Base-by-base conservation (phyloP, 2,888 invertebrate genomes). In the Mechanitis messenoides region DNA sequence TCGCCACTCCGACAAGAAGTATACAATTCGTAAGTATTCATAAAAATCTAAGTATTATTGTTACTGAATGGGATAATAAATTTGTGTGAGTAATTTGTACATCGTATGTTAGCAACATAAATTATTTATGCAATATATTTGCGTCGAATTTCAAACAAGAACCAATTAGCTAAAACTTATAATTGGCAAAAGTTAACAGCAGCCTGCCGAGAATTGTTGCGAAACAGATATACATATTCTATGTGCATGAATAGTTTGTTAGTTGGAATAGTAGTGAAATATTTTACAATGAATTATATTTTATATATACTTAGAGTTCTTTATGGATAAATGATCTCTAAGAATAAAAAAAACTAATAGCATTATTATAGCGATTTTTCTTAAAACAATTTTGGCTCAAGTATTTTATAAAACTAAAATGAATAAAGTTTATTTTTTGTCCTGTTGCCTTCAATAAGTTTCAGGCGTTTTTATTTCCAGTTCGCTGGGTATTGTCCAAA, bases 1-100 rank as follows among this genome's bases (percentile, higher is more conserved):
- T 0, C 78, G 88, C 1, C 88, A 89, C 65, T 86, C 87, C 0
- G 89, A 89, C 74, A 89, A 88, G 75, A 89, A 89, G 68, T 89
- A 89, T 66, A 89, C 89, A 1, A 89, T 89, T 67, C 89, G 89
- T 87, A 69, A 87, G 88, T 85, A 69, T 47, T 50, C 20, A 53
- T 38, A 50, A 31, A 31, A 50, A 31, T n/a, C 6, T 28, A 20
- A 4, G 5, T 20, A 20, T 20, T 20, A 20, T 20, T 20, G 20
- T 20, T 20, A 20, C 20, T 35, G 3, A 35, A 35, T 35, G 6
- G 3, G 6, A 35, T 35, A 3, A 35, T 35, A 3, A 35, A 35
- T 35, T 35, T 35, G 35, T 35, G 6, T 35, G 6, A 35, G 6
- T 35, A 35, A 6, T 35, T 3, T 28, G 28, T 50, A 50, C 3